Evolutionary conservation across 2,888 invertebrate species (phyloP).

Genomic region (Amphipoea oculea): DNA sequence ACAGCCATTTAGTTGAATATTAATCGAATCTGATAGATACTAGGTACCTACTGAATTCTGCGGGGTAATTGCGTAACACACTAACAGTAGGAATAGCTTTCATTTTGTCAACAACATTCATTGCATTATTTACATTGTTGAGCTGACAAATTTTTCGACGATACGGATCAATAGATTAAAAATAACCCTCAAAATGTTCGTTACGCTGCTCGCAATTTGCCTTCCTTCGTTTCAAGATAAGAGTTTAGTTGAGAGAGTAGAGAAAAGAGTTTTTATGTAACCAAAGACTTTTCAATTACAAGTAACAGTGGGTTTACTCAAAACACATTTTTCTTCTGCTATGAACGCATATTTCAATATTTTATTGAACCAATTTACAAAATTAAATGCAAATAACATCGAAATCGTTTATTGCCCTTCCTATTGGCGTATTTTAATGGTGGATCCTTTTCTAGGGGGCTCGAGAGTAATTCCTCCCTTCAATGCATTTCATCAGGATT

Average conservation of each 20-base stretch:
- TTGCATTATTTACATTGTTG: not conserved
- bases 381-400: constrained; percentile 53
- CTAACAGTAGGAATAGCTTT: not conserved
- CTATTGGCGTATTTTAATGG: constrained; percentile 45
- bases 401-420: constrained; percentile 49
- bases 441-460: constrained; percentile 36
- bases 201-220: not conserved
- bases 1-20: not conserved
- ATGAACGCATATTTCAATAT: constrained; percentile 4
- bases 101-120: not conserved
- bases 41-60: not conserved
- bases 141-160: not conserved
- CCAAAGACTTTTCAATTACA: not conserved
- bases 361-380: constrained; percentile 48
- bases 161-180: not conserved
- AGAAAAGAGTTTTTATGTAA: too few species aligned
- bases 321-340: not conserved
- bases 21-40: not conserved
- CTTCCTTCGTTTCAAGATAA: not conserved
- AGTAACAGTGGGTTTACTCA: too few species aligned
- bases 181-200: not conserved
- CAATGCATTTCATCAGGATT: constrained; percentile 69
- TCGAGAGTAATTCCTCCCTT: constrained; percentile 62
- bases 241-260: not conserved
- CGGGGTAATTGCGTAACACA: not conserved